These are phyloP conservation scores for Ancistrus triradiatus DNA, from an alignment of 2,113 vertebrate species.

Conservation along the genomic window DNA sequence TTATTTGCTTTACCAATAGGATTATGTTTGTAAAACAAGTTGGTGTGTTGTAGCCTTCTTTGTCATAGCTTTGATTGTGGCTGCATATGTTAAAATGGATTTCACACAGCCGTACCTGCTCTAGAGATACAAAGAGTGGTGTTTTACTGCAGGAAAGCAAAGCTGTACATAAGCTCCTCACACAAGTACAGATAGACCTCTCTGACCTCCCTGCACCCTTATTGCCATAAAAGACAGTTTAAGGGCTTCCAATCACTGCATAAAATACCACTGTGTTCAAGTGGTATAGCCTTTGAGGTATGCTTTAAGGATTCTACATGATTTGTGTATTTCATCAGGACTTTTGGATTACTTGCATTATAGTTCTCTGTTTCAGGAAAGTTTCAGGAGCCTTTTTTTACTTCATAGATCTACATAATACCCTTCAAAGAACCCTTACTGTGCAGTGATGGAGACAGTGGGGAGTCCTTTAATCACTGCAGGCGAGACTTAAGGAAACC, in stretches of 20 bases:
- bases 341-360: not conserved
- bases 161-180: no score
- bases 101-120: not conserved
- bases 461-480: constrained; percentile 52
- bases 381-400: not conserved
- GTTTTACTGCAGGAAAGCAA: constrained; percentile 21
- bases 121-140: constrained; percentile 9
- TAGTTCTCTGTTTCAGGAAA: no score
- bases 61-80: constrained; percentile 36
- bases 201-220: constrained; percentile 1
- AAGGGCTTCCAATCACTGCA: no score
- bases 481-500: constrained; percentile 28
- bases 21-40: constrained; percentile 48
- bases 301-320: no score
- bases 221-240: no score
- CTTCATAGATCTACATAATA: constrained; percentile 34
- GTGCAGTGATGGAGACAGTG: constrained; percentile 36
- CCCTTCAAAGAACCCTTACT: constrained; percentile 48
- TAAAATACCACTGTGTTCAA: no score
- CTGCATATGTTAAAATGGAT: constrained; percentile 18
- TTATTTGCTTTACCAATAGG: constrained; percentile 69
- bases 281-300: no score
- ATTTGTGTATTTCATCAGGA: no score
- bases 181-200: constrained; percentile 16
- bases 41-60: not conserved